Conservation (phyloP, 2,113 vertebrate genomes). For the Aphelocoma coerulescens region DNA sequence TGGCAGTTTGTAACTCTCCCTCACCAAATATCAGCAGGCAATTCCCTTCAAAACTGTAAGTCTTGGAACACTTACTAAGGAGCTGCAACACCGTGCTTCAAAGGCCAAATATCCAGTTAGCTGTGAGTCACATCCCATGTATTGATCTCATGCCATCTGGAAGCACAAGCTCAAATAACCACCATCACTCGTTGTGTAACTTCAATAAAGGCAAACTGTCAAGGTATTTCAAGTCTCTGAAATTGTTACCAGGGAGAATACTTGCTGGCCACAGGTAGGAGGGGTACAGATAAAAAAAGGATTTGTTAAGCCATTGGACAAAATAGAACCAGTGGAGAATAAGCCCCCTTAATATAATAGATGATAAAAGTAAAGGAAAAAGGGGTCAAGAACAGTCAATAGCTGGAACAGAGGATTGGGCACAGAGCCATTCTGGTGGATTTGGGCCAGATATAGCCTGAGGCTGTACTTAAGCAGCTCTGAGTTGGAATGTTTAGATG, state of each 20-base stretch:
- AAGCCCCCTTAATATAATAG: conserved; percentile 27
- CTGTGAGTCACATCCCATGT: conserved; percentile 14
- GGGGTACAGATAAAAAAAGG: background rate
- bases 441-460: conserved; percentile 47
- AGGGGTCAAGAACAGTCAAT: conserved; percentile 62
- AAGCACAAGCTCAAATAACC: background rate
- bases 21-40: background rate
- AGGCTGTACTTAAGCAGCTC: conserved; percentile 38
- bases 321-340: background rate
- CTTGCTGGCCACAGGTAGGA: background rate
- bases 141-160: conserved; percentile 44
- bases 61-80: background rate
- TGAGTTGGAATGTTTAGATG: conserved; percentile 46
- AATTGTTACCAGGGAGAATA: background rate
- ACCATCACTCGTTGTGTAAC: background rate
- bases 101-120: conserved; percentile 14
- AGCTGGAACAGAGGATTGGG: conserved; percentile 54
- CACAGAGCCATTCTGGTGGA: conserved; percentile 39
- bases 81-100: background rate
- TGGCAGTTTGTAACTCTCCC: background rate
- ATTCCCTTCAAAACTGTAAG: background rate
- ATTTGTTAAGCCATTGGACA: background rate
- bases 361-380: conserved; percentile 49
- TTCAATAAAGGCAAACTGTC: background rate
- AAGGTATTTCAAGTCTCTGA: background rate